Base-by-base conservation (phyloP, 2,888 invertebrate species). In the Polydrusus tereticollis region DNA sequence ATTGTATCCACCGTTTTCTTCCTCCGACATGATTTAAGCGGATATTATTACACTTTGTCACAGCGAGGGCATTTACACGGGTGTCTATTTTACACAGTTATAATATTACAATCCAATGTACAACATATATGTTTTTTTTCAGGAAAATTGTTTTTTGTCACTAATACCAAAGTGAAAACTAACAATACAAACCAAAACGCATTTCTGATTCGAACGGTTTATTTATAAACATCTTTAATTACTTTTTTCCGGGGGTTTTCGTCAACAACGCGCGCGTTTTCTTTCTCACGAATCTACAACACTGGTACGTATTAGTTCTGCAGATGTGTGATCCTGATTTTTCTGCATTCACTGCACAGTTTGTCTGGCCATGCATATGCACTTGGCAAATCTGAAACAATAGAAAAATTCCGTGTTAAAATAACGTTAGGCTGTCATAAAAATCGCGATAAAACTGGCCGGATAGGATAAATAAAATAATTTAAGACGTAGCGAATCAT, bases 1-100 rank as follows among this genome's bases (percentile, higher is more conserved):
- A 16, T 71, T 66, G 7, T 58, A 29, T 12, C 50, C 63, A 50
- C 36, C 50, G 55, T 57, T 69, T 23, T 75, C 75, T 26, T 76
- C 73, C n/a, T 76, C 75, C 29, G 69, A 73, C 76, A 76, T 76
- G n/a, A 58, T 72, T 26, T 23, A 14, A 29, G 10, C 1, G 10
- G 26, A 7, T 10, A 1, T 26, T n/a, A 18, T 52, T 21, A 14
- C 52, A 29, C 29, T 29, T 18, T 29, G 10, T 55, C 52, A 55
- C 52, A 55, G 8, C 14, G 18, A 29, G 14, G 29, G 16, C 52
- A 55, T 55, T 52, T 45, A 16, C 2, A 36, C 36, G 14, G 21
- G 21, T 47, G n/a, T 23, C n/a, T 23, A n/a, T n/a, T 50, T 21
- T 5, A 33, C 33, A n/a, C n/a, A n/a, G n/a, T n/a, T n/a, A n/a